A percentile compares a stretch with the other conserved stretches of the same genome.
Evolutionary conservation across 2,797 vertebrate species (phyloP).

Genomic region (Paramormyrops hopkinsi): DNA sequence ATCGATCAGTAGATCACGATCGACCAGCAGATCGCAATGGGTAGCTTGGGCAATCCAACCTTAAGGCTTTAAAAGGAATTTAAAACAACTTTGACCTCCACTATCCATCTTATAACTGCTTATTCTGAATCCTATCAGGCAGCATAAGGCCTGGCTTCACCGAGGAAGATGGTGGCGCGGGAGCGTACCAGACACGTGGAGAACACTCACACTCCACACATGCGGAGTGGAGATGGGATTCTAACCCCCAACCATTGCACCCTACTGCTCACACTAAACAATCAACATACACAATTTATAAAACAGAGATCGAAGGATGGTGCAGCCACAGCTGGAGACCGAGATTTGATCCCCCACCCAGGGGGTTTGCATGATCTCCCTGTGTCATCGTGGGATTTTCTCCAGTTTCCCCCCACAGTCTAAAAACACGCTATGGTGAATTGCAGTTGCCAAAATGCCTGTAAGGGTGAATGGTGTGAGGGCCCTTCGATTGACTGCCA

Average conservation of each 20-base stretch:
- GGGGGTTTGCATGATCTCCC: neutral
- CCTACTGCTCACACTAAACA: neutral
- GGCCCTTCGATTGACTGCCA: neutral
- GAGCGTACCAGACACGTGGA: neutral
- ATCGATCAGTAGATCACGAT: neutral
- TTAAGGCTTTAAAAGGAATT: neutral
- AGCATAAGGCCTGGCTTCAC: neutral
- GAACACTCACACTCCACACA: neutral
- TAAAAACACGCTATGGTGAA: neutral
- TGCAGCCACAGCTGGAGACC: neutral
- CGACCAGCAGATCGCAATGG: neutral
- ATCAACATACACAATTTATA: neutral
- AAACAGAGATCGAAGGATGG: neutral
- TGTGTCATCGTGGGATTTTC: neutral
- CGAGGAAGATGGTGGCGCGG: neutral
- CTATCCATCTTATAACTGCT: neutral
- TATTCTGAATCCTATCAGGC: neutral
- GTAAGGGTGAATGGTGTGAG: neutral
- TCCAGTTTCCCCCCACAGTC: neutral
- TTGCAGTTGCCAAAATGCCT: neutral
- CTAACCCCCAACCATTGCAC: neutral
- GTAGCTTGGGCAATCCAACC: neutral
- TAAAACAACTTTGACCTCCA: neutral
- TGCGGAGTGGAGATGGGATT: neutral
- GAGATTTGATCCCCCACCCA: neutral